Evolutionary conservation across 2,797 vertebrate species (phyloP).

Genomic region (Champsocephalus esox): DNA sequence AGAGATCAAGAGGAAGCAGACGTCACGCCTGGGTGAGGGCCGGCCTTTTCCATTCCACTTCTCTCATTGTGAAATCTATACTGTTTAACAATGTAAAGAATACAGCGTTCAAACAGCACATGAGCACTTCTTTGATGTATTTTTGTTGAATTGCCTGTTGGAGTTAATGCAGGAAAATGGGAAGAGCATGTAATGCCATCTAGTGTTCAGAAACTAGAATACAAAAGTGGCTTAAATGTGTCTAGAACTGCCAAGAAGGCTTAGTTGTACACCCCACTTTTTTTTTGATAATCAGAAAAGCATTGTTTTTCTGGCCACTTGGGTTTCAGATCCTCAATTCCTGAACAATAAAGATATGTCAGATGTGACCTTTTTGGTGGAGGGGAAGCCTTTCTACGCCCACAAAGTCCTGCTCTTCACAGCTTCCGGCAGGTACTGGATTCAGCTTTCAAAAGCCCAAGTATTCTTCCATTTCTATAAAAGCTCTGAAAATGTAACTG

Average conservation of each 20-base stretch:
- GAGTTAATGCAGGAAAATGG: not conserved
- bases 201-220: slow-evolving; percentile 54
- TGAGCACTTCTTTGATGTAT: not conserved
- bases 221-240: not conserved
- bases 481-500: not conserved
- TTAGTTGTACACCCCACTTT: not conserved
- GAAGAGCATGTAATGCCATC: slow-evolving; percentile 57
- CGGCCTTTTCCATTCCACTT: not conserved
- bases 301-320: slow-evolving; percentile 15
- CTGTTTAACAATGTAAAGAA: not conserved
- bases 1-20: slow-evolving; percentile 86
- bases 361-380: slow-evolving; percentile 88
- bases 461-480: not conserved
- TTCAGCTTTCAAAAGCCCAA: not conserved
- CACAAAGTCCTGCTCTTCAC: slow-evolving; percentile 88
- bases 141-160: not conserved
- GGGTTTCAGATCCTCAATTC: slow-evolving; percentile 84
- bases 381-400: slow-evolving; percentile 87
- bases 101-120: not conserved
- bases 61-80: not conserved
- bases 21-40: slow-evolving; percentile 82
- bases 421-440: slow-evolving; percentile 83
- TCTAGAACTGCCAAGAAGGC: not conserved
- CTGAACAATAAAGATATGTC: slow-evolving; percentile 89
- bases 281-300: slow-evolving; percentile 18